Base-by-base conservation (phyloP, 1,140 invertebrate genomes). In the Drosophila pseudoobscura region DNA sequence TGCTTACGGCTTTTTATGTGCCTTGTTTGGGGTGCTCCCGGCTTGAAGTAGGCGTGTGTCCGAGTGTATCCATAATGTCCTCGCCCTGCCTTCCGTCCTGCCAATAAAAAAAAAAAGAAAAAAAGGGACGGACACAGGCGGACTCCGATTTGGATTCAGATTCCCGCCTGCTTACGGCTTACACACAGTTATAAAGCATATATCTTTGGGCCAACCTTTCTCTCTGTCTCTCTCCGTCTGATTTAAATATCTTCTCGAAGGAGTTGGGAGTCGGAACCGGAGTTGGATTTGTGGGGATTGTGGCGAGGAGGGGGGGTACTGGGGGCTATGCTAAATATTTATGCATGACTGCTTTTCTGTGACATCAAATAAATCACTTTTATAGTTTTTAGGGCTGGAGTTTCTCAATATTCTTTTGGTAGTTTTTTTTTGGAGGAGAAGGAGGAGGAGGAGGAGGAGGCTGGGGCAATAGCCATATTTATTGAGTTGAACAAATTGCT, bases 311-410 rank as follows among this genome's bases (percentile, higher is more conserved):
- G 63, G 68, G 45, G 75, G 82, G 79, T 5, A 24, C 69, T 82
- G 74, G 71, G 78, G 82, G 83, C 78, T 85, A 87, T 85, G 82
- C 82, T 85, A 85, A 85, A 87, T 85, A 85, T 87, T 85, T 85
- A 82, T 87, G 83, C 82, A 87, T 85, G 82, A 82, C 82, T 87
- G 82, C 82, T 82, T 85, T 87, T 85, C 82, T 85, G 82, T 85
- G 82, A 85, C 82, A 85, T 85, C 82, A 85, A 85, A 85, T 85
- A 85, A 85, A 85, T 85, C 82, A 87, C 82, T 85, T 85, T 85
- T 75, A 78, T 85, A 82, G 78, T 85, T 85, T 77, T 85, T 65
- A 51, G 61, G 78, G 68, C 47, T 49, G 52, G 61, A 80, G 73
- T 78, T 79, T 63, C 70, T 80, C 39, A 76, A 66, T 58, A 58